Base-by-base conservation (phyloP, 2,113 vertebrate species). In the Otus sunia region DNA sequence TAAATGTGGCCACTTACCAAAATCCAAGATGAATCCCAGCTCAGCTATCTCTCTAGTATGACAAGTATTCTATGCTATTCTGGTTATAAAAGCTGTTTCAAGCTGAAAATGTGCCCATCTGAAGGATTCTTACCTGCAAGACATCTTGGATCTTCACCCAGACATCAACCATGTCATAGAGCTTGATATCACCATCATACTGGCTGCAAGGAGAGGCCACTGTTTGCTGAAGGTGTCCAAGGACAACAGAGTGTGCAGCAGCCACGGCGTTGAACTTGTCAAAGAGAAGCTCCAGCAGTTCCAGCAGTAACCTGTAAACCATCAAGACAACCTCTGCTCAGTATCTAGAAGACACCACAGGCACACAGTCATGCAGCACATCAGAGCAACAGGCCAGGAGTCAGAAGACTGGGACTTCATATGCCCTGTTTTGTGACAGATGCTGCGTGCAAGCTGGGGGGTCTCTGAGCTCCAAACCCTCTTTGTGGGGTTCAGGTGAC, bases 131-230 rank as follows among this genome's bases (percentile, higher is more conserved):
- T 97, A 99, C 99, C 99, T 99, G 99, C 85, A 99, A 97, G 76
- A 99, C 99, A 1, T 99, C 98, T 95, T 99, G 99, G 96, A 99
- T 99, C 98, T 99, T 99, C 96, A 99, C 99, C 95, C 99, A 99
- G 80, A 99, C 99, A 4, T 99, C 99, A 3, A 99, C 99, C 98
- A 99, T 99, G 95, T 99, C 99, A 3, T 99, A 99, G 36, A 99
- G 98, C 71, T 99, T 99, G 98, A 99, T 98, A 7, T 99, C 99
- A 21, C 99, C 97, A 1, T 98, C 98, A 6, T 98, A 94, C 59
- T 98, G 98, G 72, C 98, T 97, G 76, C 96, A 89, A 8, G 98
- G 98, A 43, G 98, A 98, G 60, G 97, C 95, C 15, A 98, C 98
- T 0, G 98, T 98, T 90, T 98, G 98, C 97, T 99, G 99, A 91